Evolutionary conservation across 2,797 vertebrate species (phyloP), one percentile per base, ranked within the genome.

Genomic region (Gymnodraco acuticeps): DNA sequence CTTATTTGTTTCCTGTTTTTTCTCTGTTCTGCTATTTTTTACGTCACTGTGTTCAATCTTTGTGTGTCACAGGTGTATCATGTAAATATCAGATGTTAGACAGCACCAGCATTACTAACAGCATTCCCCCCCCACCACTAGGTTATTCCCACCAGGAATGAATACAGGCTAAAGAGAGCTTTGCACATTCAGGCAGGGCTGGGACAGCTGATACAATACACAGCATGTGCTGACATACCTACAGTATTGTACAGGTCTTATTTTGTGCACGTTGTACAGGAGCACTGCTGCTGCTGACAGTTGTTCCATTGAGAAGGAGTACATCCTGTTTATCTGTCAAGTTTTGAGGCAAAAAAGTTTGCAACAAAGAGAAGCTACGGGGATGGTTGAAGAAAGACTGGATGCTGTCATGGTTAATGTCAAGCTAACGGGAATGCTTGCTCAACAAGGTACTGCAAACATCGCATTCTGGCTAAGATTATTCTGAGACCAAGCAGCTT

Each of bases 51-150:
- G 41, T 23, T 65, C 45, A 54, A 19, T 51, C n/a, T 20, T 10
- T 10, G 20, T 52, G 9, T 54, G 48, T 75, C 76, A 70, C 51
- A 76, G 66, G 70, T 85, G 70, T 71, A 66, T 67, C 75, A 77
- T 78, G 52, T 77, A 71, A 67, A 88, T 76, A 76, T 67, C 48
- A 81, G 51, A 82, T 76, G 46, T 84, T 84, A 83, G 77, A 87
- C 85, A 80, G 83, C 20, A 88, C 78, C 85, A 90, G 80, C 41
- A 87, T 83, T 84, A 89, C 73, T 78, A 78, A 78, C 45, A 73
- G 58, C 41, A 56, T 58, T 46, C 33, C 31, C 17, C 31, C 10
- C 42, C 19, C 48, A 12, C 23, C 48, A 54, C 38, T 2, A 61
- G 62, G 45, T 67, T 73, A 75, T 76, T 71, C 67, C 68, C 73